A percentile compares a stretch with the other conserved stretches of the same genome.
These are phyloP conservation scores for Colostygia pectinataria DNA, from an alignment of 2,888 invertebrate species.

Conservation along the genomic window DNA sequence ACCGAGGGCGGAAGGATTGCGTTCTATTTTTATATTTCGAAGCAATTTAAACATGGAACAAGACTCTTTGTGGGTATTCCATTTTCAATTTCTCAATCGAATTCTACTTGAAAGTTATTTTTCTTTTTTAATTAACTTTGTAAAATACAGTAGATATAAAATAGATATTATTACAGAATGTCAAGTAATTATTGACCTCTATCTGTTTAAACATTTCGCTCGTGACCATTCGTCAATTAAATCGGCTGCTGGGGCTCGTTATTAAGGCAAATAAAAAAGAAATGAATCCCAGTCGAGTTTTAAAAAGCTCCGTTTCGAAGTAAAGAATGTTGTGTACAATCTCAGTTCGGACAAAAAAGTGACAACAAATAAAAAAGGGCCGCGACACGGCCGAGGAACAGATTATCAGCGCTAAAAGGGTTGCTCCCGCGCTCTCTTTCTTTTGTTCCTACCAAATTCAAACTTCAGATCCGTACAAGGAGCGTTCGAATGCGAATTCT, in stretches of 20 bases:
- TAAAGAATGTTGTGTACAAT: slow-evolving; percentile 83
- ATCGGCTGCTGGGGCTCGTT: slow-evolving; percentile 69
- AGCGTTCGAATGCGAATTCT: slow-evolving; percentile 82
- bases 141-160: too few relatives aligned
- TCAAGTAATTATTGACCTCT: slow-evolving; percentile 60
- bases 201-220: slow-evolving; percentile 63
- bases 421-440: slow-evolving; percentile 81
- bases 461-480: slow-evolving; percentile 80
- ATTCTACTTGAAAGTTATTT: slow-evolving; percentile 1
- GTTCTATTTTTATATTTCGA: slow-evolving; percentile 81
- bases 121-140: too few relatives aligned
- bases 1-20: slow-evolving; percentile 82
- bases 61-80: slow-evolving; percentile 22
- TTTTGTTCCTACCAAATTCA: slow-evolving; percentile 82
- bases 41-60: slow-evolving; percentile 63
- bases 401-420: slow-evolving; percentile 84
- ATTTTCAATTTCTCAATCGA: slow-evolving; percentile 20
- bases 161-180: slow-evolving; percentile 40
- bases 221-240: slow-evolving; percentile 80
- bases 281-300: slow-evolving; percentile 72
- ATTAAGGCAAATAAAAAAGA: slow-evolving; percentile 75
- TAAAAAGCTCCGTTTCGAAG: slow-evolving; percentile 81
- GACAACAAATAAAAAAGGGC: slow-evolving; percentile 78
- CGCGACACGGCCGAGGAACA: slow-evolving; percentile 79
- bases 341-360: slow-evolving; percentile 81